phyloP scores from a whole-genome alignment of 2,888 invertebrate species.

The Dasypolia templi region DNA sequence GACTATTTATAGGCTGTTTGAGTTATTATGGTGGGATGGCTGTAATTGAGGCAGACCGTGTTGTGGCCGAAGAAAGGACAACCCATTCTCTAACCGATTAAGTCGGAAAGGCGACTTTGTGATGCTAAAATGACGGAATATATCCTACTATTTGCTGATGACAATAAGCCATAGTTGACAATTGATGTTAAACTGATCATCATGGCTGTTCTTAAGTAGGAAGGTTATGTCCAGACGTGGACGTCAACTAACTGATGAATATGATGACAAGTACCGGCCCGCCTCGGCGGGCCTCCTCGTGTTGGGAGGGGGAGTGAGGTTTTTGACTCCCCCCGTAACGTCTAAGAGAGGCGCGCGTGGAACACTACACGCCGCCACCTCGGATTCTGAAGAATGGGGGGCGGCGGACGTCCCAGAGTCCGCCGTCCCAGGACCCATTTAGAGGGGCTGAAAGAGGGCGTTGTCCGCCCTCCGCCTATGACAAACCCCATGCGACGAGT shows the following conservation, averaged over 20 bases:
- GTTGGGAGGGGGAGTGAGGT: too few relatives aligned
- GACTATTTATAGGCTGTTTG: slow-evolving; percentile 33
- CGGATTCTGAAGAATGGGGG: too few relatives aligned
- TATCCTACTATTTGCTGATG: not conserved
- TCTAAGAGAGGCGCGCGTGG: too few relatives aligned
- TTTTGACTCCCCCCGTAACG: too few relatives aligned
- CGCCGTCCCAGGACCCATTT: too few relatives aligned
- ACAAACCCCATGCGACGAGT: too few relatives aligned
- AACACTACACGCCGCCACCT: too few relatives aligned
- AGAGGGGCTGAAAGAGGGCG: too few relatives aligned
- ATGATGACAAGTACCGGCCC: too few relatives aligned
- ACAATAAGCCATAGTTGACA: not conserved
- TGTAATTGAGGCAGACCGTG: slow-evolving; percentile 16
- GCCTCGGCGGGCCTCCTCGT: too few relatives aligned
- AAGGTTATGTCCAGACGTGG: not conserved
- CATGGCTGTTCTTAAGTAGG: not conserved
- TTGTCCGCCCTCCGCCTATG: too few relatives aligned
- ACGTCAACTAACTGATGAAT: not conserved
- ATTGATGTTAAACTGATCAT: not conserved
- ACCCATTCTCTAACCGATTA: not conserved
- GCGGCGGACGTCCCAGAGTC: too few relatives aligned
- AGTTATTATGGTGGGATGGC: slow-evolving; percentile 23
- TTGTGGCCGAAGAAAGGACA: not conserved
- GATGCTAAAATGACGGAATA: not conserved
- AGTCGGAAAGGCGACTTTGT: not conserved